Evolutionary conservation across 1,140 invertebrate species (phyloP).

Genomic region (Trinorchestia longiramus): DNA sequence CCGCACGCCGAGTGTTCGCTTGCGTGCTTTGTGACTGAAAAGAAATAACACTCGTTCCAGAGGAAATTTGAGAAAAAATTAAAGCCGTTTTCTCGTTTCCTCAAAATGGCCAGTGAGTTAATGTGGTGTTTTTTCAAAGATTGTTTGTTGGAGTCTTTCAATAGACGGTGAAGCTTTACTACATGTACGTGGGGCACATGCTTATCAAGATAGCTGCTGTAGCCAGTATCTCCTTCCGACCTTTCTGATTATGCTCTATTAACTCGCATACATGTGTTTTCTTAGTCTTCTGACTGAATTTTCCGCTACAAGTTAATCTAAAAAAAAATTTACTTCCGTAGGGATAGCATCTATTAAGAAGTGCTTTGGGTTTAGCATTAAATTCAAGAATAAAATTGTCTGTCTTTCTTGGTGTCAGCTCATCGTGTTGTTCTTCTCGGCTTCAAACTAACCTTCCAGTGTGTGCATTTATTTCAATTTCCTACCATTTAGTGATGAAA

Average conservation of each 20-base stretch:
- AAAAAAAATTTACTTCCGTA: background rate
- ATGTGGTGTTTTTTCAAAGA: background rate
- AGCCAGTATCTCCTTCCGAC: background rate
- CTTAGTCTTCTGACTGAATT: background rate
- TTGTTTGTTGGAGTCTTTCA: background rate
- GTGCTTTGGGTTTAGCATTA: background rate
- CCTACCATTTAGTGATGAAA: background rate
- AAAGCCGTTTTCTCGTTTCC: background rate
- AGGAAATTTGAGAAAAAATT: background rate
- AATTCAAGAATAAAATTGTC: background rate
- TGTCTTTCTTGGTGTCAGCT: background rate
- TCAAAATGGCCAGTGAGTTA: background rate
- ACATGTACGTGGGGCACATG: background rate
- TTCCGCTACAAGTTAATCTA: background rate
- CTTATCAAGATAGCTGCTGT: background rate
- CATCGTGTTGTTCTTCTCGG: background rate
- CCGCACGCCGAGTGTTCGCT: background rate
- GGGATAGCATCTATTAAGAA: background rate
- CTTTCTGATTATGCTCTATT: background rate
- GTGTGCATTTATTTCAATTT: background rate
- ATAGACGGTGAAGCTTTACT: background rate
- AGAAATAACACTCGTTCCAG: background rate
- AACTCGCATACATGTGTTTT: background rate
- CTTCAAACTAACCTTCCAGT: background rate
- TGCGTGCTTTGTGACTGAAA: conserved; percentile 19